Evolutionary conservation across 2,113 vertebrate genomes (phyloP), one percentile per base, ranked within the genome.

Genomic region (Aegypius monachus): DNA sequence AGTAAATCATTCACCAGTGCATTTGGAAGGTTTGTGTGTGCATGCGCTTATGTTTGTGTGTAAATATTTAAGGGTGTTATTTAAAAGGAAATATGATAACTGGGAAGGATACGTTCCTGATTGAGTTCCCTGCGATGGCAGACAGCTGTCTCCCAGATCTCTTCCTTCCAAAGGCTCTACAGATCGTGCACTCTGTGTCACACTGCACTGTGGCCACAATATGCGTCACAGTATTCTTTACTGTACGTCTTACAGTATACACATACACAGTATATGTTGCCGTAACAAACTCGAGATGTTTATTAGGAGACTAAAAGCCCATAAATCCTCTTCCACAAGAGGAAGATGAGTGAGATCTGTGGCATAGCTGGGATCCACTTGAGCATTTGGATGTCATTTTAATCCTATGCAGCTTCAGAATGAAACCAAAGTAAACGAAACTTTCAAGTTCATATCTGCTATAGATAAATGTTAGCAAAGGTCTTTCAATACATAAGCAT

Each of bases 81-180:
- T 94, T 78, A 38, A 67, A 88, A 78, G 38, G 75, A 93, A 95
- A 67, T 50, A 47, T 5, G 67, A 13, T 77, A 72, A 93, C 66
- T 52, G 31, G 27, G 56, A 74, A 68, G 42, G 38, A 36, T 38
- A 25, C 2, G 1, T 63, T 77, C 17, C 42, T 81, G 62, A 42
- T 74, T 86, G n/a, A 63, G 36, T 84, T 47, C 31, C 31, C 22
- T 72, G 40, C 1, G 7, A 75, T 47, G 66, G 65, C 43, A 90
- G 65, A 40, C 89, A 93, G 77, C 81, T 96, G 68, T 63, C n/a
- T 91, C 53, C 45, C 78, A 96, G 66, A 82, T 59, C 47, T 52
- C 16, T 29, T 75, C 38, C 40, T 75, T 72, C 70, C 40, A 86
- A 50, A 56, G 18, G 16, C 48, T 52, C 16, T 79, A 4, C 16